Evolutionary conservation across 2,113 vertebrate genomes (phyloP).

Genomic region (Myiozetetes cayanensis): DNA sequence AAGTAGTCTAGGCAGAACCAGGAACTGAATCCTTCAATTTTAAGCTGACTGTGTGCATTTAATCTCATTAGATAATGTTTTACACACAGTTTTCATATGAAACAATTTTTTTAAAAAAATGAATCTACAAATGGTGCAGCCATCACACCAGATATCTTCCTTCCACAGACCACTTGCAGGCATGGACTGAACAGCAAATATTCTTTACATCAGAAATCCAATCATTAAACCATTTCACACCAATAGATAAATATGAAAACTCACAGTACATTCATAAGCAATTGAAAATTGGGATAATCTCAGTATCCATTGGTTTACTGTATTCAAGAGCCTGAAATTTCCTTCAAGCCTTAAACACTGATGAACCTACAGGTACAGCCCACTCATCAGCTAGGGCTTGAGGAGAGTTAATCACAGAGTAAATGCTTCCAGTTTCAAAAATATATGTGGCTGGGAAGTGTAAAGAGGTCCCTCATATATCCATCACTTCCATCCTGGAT

Average conservation of each 20-base stretch:
- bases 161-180: not conserved
- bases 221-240: not conserved
- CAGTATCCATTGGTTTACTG: not conserved
- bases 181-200: not conserved
- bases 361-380: not conserved
- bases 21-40: not conserved
- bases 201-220: not conserved
- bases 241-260: not conserved
- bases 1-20: not conserved
- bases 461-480: not conserved
- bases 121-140: not conserved
- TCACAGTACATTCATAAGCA: not conserved
- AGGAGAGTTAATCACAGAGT: not conserved
- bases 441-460: accelerated
- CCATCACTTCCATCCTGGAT: not conserved
- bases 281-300: not conserved
- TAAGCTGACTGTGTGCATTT: not conserved
- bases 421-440: not conserved
- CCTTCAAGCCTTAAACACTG: not conserved
- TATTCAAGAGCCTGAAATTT: not conserved
- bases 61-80: not conserved
- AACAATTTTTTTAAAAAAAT: not conserved
- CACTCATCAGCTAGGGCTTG: not conserved
- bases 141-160: not conserved
- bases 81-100: not conserved